A percentile compares a stretch with the other conserved stretches of the same genome.
These are phyloP conservation scores for Aegypius monachus DNA, from an alignment of 2,113 vertebrate species.

Conservation along the genomic window DNA sequence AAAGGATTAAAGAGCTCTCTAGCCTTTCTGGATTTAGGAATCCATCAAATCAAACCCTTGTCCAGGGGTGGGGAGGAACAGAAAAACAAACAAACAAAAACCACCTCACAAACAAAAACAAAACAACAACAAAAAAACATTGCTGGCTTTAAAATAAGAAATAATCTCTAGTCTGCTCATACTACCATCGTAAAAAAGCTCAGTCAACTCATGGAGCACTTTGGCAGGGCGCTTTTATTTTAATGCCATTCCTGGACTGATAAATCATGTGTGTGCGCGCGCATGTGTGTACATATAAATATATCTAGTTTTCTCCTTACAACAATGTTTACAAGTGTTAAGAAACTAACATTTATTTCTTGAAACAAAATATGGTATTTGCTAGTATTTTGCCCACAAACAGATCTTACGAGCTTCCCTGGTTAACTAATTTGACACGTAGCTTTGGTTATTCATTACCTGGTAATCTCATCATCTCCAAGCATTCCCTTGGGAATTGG, in stretches of 20 bases:
- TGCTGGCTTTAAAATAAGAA: not conserved
- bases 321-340: not conserved
- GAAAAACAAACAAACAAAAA: not conserved
- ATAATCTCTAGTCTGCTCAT: not conserved
- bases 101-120: no score
- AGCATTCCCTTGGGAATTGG: slow-evolving; percentile 86
- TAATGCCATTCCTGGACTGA: not conserved
- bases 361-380: not conserved
- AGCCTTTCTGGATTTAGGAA: not conserved
- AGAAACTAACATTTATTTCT: not conserved
- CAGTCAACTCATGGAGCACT: not conserved
- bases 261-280: not conserved
- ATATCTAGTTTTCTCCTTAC: not conserved
- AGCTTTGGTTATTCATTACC: slow-evolving; percentile 71
- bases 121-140: not conserved
- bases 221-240: not conserved
- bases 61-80: not conserved
- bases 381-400: not conserved
- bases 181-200: not conserved
- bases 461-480: slow-evolving; percentile 89
- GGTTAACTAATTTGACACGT: not conserved
- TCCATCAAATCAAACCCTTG: not conserved
- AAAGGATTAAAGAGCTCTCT: slow-evolving; percentile 6
- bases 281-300: not conserved
- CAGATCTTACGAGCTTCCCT: not conserved